These are phyloP conservation scores for Allobates femoralis DNA, from an alignment of 2,797 vertebrate species.

Conservation along the genomic window DNA sequence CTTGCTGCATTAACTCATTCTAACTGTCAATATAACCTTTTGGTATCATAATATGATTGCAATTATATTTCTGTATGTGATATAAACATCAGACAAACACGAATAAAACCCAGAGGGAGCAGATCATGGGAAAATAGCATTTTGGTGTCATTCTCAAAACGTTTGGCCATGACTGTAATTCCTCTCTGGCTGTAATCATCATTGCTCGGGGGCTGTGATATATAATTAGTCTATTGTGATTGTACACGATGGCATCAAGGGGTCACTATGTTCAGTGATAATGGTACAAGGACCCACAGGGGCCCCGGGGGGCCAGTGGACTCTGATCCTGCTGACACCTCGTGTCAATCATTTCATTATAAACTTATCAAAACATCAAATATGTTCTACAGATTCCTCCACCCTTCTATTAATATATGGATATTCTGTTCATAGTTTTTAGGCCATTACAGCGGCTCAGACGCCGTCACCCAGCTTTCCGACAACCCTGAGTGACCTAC, in stretches of 20 bases:
- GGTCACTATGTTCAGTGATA: background rate
- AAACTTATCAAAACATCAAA: background rate
- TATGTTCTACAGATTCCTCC: background rate
- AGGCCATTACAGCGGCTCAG: background rate
- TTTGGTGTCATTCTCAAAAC: no score
- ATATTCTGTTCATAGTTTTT: background rate
- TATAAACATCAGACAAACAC: background rate
- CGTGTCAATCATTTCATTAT: background rate
- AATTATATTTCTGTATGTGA: no score
- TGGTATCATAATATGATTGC: no score
- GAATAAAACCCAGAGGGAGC: no score
- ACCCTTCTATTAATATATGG: background rate
- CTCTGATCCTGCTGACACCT: background rate
- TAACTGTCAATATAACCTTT: no score
- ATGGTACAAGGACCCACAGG: no score
- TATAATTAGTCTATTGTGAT: background rate
- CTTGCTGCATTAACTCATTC: no score
- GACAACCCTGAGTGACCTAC: background rate
- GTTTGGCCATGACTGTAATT: no score
- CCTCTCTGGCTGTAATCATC: background rate
- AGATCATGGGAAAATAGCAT: no score
- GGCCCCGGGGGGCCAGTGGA: no score
- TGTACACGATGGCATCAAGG: background rate
- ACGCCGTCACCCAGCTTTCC: background rate
- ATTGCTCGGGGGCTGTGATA: background rate